Evolutionary conservation across 2,888 invertebrate species (phyloP).

Genomic region (Dicyrtoma fusca): DNA sequence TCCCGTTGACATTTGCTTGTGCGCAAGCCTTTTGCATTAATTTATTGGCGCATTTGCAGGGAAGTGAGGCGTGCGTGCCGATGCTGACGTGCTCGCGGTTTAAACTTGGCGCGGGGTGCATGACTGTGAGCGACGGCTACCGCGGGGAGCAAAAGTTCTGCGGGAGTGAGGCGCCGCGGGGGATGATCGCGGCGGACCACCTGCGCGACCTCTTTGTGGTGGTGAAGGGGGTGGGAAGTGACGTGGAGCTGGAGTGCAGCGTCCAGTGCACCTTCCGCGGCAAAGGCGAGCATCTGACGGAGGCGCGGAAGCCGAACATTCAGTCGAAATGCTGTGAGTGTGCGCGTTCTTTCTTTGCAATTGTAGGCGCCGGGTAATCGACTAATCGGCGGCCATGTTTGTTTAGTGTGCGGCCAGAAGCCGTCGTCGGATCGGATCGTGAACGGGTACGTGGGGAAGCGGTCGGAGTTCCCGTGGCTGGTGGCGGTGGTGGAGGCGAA

Average conservation of each 20-base stretch:
- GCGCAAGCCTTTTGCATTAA: neutral
- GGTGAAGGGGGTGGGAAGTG: slow-evolving; percentile 27
- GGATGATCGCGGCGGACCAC: slow-evolving; percentile 40
- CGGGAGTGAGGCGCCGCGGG: slow-evolving; percentile 32
- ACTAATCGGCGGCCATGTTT: neutral
- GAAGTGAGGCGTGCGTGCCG: slow-evolving; percentile 52
- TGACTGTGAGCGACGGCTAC: slow-evolving; percentile 47
- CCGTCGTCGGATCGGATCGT: slow-evolving; percentile 48
- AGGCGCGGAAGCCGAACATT: slow-evolving; percentile 22
- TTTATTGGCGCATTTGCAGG: slow-evolving; percentile 30
- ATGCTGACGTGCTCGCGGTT: slow-evolving; percentile 43
- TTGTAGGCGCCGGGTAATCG: too few species aligned
- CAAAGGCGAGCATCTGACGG: slow-evolving; percentile 28
- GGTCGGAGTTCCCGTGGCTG: slow-evolving; percentile 52
- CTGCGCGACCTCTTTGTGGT: slow-evolving; percentile 48
- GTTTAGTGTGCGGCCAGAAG: slow-evolving; percentile 49
- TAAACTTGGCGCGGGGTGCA: too few species aligned
- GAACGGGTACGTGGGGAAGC: slow-evolving; percentile 45
- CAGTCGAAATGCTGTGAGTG: slow-evolving; percentile 47
- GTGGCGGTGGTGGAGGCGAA: slow-evolving; percentile 50
- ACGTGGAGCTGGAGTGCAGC: slow-evolving; percentile 42
- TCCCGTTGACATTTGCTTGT: neutral
- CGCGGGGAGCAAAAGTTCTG: slow-evolving; percentile 44
- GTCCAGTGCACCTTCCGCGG: slow-evolving; percentile 45
- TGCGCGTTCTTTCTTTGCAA: too few species aligned